These are phyloP conservation scores for Himalopsyche tibetana DNA, from an alignment of 2,888 invertebrate species.

Conservation along the genomic window DNA sequence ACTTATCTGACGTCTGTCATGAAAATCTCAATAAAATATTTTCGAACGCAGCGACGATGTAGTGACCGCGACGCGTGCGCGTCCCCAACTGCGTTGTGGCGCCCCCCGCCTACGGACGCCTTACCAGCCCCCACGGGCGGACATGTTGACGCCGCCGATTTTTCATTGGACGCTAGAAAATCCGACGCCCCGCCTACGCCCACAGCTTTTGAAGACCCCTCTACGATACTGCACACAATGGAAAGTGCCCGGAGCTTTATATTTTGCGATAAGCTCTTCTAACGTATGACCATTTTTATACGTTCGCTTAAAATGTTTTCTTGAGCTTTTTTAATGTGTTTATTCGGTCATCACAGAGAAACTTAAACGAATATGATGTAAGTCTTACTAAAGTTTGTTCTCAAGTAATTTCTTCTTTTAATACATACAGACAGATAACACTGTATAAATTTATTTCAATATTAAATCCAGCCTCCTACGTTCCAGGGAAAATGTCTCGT, in stretches of 20 bases:
- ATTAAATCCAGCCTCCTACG: too few relatives aligned
- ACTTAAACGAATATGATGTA: neutral
- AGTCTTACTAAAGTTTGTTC: neutral
- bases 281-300: neutral
- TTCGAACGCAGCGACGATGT: constrained; percentile 69
- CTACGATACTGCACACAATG: constrained; percentile 45
- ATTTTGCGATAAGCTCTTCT: constrained; percentile 17
- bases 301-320: neutral
- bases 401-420: too few relatives aligned
- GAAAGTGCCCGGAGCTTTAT: constrained; percentile 40
- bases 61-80: constrained; percentile 72
- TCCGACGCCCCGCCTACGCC: constrained; percentile 53
- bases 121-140: constrained; percentile 41
- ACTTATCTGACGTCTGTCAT: constrained; percentile 20
- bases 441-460: too few relatives aligned
- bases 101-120: constrained; percentile 71
- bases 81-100: constrained; percentile 70
- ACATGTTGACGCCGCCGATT: constrained; percentile 28
- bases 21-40: constrained; percentile 10
- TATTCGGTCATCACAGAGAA: neutral
- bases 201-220: neutral
- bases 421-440: too few relatives aligned
- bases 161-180: constrained; percentile 50
- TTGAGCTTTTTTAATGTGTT: neutral
- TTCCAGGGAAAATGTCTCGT: too few relatives aligned